Evolutionary conservation across 2,888 invertebrate genomes (phyloP), one percentile per base, ranked within the genome.

Genomic region (Galeruca laticollis): DNA sequence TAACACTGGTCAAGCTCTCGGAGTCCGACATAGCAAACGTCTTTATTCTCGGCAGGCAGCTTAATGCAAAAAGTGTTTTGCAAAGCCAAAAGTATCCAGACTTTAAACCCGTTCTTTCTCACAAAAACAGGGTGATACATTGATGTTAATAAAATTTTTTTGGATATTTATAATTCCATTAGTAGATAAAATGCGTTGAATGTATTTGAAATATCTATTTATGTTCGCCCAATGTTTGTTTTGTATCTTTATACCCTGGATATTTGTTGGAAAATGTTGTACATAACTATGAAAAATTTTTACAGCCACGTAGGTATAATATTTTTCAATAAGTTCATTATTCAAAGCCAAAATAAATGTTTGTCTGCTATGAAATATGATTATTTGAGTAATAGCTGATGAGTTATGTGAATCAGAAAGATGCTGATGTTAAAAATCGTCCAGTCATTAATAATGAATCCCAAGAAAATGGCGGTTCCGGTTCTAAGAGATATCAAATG

Each of bases 11-110:
- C 81, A 80, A 74, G 75, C 66, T 66, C 66, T 59, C 66, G 37
- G 77, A 73, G 76, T 76, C 78, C 82, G 80, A 81, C 82, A 80
- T 78, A 75, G 82, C 80, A 81, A 83, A 84, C 83, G 83, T 84
- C 84, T 84, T 82, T 83, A 84, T 84, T 83, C 82, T 80, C 82
- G 76, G 79, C 80, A 80, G 80, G 80, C 81, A 80, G 79, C 79
- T 80, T 78, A 79, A 83, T 80, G 83, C 82, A 83, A 83, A 83
- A 83, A 82, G 80, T 79, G 73, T 78, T 80, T 79, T 78, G 80
- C 79, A 78, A 77, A 81, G 79, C 80, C 81, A 78, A 80, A 82
- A 78, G 79, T 81, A 81, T 80, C 63, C 79, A 80, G 79, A 78
- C 79, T 76, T 80, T 31, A 84, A 84, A 83, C 82, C 80, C 83